A percentile compares a stretch with the other conserved stretches of the same genome.
Conservation (phyloP, 2,113 vertebrate genomes). For the Salvelinus alpinus region DNA sequence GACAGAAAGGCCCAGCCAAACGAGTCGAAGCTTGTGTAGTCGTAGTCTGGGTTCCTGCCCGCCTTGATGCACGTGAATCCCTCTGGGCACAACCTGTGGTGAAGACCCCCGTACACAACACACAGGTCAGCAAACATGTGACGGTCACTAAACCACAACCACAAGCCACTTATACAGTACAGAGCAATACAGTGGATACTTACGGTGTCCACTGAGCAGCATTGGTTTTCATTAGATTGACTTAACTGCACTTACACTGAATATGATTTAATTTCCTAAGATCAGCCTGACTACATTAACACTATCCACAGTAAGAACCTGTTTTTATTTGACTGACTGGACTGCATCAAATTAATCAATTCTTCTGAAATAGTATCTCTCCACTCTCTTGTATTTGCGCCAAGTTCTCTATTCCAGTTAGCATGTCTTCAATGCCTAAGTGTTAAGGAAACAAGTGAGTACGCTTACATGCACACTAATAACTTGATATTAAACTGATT, state of each 20-base stretch:
- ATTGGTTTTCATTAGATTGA: no score
- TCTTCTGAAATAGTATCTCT: background rate
- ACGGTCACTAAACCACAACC: background rate
- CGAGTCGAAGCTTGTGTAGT: constrained; percentile 96
- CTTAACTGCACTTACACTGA: no score
- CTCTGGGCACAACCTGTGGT: constrained; percentile 90
- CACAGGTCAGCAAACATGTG: background rate
- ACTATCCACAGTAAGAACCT: background rate
- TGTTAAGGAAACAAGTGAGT: no score
- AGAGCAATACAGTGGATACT: no score
- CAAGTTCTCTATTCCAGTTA: no score
- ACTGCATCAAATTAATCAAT: background rate
- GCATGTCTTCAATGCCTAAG: no score
- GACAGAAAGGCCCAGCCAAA: constrained; percentile 99
- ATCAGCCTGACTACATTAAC: background rate
- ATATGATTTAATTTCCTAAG: no score
- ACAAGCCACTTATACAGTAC: background rate
- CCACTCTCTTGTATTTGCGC: background rate
- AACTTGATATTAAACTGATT: no score
- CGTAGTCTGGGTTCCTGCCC: constrained; percentile 93
- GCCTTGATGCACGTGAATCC: constrained; percentile 89
- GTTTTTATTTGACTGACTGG: background rate
- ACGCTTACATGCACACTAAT: no score
- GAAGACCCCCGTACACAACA: constrained; percentile 36
- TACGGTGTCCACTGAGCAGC: no score